Conservation (phyloP, 2,797 vertebrate genomes). For the Anguilla obscura region DNA sequence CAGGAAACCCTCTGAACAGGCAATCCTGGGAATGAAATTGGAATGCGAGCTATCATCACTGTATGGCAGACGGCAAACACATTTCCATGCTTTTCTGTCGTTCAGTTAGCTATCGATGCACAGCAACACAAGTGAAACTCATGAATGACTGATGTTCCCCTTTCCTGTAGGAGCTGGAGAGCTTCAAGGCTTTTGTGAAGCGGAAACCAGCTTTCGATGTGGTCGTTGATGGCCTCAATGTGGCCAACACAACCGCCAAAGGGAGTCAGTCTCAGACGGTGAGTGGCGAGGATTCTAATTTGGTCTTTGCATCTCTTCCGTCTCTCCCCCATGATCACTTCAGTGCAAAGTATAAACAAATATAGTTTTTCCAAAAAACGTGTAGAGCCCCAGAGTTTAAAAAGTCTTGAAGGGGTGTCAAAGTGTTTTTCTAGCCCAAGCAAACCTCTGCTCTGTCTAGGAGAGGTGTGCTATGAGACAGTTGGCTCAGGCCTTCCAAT, state of each 20-base stretch:
- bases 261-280: slow-evolving; percentile 77
- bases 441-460: not conserved
- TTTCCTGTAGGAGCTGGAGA: slow-evolving; percentile 72
- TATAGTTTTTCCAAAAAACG: not conserved
- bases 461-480: not conserved
- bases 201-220: slow-evolving; percentile 81
- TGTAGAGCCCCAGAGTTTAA: not conserved
- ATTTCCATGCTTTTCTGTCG: slow-evolving; percentile 36
- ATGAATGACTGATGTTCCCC: slow-evolving; percentile 10
- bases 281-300: slow-evolving; percentile 58
- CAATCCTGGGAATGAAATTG: slow-evolving; percentile 49
- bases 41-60: not conserved
- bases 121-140: not conserved
- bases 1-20: not conserved
- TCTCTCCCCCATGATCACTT: not conserved
- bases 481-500: not conserved
- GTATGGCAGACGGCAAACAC: not conserved
- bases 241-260: slow-evolving; percentile 71
- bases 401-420: not conserved
- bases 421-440: not conserved
- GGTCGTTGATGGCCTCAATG: slow-evolving; percentile 91
- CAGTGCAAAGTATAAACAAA: not conserved
- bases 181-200: slow-evolving; percentile 83
- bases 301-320: not conserved
- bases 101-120: not conserved